Base-by-base conservation (phyloP, 2,888 invertebrate genomes). In the Bombylius major region DNA sequence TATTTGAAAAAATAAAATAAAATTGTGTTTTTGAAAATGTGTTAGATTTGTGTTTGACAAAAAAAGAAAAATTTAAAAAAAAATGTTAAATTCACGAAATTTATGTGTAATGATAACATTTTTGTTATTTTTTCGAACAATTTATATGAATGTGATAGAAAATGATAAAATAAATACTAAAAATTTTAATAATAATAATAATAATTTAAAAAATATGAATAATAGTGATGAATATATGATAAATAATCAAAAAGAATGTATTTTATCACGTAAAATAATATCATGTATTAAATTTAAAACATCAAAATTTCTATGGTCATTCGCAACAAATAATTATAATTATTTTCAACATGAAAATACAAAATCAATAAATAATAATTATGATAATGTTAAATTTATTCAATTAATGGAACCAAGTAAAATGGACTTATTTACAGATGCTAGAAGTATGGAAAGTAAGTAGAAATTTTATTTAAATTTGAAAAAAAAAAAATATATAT, bases 211-310 rank as follows among this genome's bases (percentile, higher is more conserved):
- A 11, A 42, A 42, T 42, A 42, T 11, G 8, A 11, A 42, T 42
- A 42, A 42, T 11, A 42, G 4, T 45, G 72, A 73, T 56, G 69
- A 66, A 46, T 73, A 69, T 56, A 64, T 73, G n/a, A 61, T 62
- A 23, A 63, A 64, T 9, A 69, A 67, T 57, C 70, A 71, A 61
- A 65, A 64, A 23, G 65, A 68, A 50, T 73, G 72, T 58, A 67
- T 70, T 49, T 64, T 65, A 45, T 65, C 66, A 9, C 68, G 67
- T 5, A 67, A 65, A 42, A 58, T 73, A 34, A 63, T 69, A 44
- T 67, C 72, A 51, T 73, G 72, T 62, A 64, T 73, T 14, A 72
- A 71, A 61, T 73, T 71, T 55, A 70, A 68, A 57, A 65, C 67
- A 13, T 66, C 69, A 3, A 70, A 67, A 55, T 63, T 70, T 5